These are phyloP conservation scores for Nephrotoma flavescens DNA, from an alignment of 2,888 invertebrate genomes.

Conservation along the genomic window DNA sequence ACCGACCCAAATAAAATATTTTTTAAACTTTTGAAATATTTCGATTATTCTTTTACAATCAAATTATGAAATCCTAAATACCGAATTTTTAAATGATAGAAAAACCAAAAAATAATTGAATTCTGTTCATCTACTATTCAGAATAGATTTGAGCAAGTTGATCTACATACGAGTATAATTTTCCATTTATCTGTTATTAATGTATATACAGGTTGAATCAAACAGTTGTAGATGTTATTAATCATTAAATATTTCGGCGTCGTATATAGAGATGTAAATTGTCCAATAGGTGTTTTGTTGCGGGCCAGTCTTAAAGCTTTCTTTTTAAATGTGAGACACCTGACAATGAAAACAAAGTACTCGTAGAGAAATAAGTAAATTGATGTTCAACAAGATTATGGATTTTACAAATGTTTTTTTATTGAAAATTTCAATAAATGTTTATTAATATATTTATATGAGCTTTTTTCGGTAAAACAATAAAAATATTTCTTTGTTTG, in stretches of 20 bases:
- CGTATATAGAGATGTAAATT: no score
- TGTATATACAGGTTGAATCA: no score
- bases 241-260: no score
- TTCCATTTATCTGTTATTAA: no score
- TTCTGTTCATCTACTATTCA: neutral
- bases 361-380: neutral
- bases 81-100: neutral
- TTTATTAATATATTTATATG: neutral
- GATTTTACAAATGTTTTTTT: neutral
- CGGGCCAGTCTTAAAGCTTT: no score
- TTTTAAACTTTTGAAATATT: neutral
- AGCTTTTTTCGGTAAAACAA: neutral
- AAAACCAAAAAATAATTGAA: neutral
- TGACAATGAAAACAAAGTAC: neutral
- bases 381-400: neutral
- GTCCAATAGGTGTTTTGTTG: no score
- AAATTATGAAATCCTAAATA: neutral
- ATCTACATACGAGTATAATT: no score
- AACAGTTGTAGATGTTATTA: no score
- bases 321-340: no score
- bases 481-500: neutral
- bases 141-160: no score
- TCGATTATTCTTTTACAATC: neutral
- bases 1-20: neutral
- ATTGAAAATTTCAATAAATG: neutral